Evolutionary conservation across 1,140 invertebrate species (phyloP), one percentile per base, ranked within the genome.

Genomic region (Chlorops oryzae): DNA sequence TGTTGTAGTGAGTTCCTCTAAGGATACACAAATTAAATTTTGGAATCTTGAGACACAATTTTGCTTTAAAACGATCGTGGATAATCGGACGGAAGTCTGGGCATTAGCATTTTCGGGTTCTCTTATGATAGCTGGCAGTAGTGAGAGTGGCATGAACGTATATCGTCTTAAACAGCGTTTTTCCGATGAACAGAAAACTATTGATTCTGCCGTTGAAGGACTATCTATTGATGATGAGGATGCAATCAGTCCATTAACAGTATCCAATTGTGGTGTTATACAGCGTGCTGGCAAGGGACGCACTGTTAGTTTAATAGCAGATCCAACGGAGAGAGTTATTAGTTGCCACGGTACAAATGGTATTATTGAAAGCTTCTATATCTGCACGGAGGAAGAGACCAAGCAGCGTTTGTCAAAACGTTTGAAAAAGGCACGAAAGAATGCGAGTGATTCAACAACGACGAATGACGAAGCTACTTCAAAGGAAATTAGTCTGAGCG

Each of bases 21-120:
- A 92, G 73, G 96, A 99, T 72, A 88, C 88, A 13, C 90, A 90
- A 71, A 81, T 99, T 0, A 98, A 98, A 69, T 95, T 99, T 69
- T 99, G 96, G 96, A 92, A 98, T 76, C 74, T 98, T 46, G 84
- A 90, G 54, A 96, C 88, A 20, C 87, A 95, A 61, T 90, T 94
- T 65, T 98, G 96, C 73, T 98, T 98, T 61, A 89, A 91, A 71
- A 99, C 96, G 7, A 74, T 99, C 17, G 80, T 84, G 38, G 86
- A 85, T 46, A 85, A 90, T 74, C 78, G 81, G 65, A 82, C 84
- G 52, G 86, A 90, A 74, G 84, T 98, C 22, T 96, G 92, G 86
- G 78, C 80, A n/a, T 69, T 98, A 23, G 65, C 88, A 20, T 86
- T 86, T 64, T 74, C 90, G 56, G 88, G 89, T 56, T 78, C 81